Evolutionary conservation across 2,113 vertebrate genomes (phyloP).

Genomic region (Channa maculata): DNA sequence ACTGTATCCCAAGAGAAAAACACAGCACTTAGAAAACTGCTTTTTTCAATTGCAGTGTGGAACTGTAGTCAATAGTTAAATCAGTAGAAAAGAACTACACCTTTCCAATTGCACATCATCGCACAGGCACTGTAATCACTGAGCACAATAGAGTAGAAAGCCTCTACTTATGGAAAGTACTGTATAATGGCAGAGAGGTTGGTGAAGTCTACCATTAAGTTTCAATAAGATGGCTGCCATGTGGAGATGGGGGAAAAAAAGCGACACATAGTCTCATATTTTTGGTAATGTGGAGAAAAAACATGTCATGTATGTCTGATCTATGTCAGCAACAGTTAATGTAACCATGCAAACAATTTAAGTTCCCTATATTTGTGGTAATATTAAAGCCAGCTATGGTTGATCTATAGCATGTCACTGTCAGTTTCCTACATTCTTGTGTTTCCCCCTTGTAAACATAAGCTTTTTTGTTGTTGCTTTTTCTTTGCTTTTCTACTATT

Average conservation of each 20-base stretch:
- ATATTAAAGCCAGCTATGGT: neutral
- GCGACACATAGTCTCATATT: neutral
- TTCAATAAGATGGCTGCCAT: constrained; percentile 61
- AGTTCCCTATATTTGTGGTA: neutral
- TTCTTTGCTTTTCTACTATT: constrained; percentile 41
- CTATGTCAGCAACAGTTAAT: neutral
- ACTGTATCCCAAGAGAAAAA: neutral
- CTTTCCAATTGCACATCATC: constrained; percentile 15
- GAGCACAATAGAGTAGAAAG: constrained; percentile 61
- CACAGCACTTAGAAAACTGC: constrained; percentile 10
- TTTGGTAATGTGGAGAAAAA: too few relatives aligned
- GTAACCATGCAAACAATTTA: neutral
- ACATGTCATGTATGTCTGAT: neutral
- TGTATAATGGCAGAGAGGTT: constrained; percentile 50
- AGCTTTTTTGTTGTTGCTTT: neutral
- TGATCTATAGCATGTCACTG: neutral
- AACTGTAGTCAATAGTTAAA: constrained; percentile 34
- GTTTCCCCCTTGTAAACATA: constrained; percentile 23
- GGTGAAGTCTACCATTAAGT: constrained; percentile 49
- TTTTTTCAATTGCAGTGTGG: constrained; percentile 26
- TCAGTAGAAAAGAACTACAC: constrained; percentile 26
- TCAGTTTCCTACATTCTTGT: constrained; percentile 13
- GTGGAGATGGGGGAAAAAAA: constrained; percentile 19
- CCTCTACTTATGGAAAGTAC: constrained; percentile 54
- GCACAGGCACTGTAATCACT: constrained; percentile 55